A percentile compares a stretch with the other conserved stretches of the same genome.
Evolutionary conservation across 2,113 vertebrate species (phyloP).

Genomic region (Acrocephalus kingi): DNA sequence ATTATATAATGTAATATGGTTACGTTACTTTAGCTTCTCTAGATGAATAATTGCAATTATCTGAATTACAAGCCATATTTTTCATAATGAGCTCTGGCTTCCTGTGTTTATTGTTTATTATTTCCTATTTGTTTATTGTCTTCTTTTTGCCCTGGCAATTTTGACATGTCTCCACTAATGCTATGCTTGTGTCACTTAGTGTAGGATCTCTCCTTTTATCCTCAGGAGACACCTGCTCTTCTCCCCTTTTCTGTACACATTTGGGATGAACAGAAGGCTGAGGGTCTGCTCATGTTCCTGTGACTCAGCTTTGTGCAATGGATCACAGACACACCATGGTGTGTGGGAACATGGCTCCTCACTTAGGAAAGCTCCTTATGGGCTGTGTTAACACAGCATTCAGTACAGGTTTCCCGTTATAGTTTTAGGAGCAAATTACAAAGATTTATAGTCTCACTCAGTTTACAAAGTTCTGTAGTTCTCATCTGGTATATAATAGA

Average conservation of each 20-base stretch:
- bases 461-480: conserved; percentile 31
- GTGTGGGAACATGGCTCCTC: conserved; percentile 53
- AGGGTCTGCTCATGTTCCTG: conserved; percentile 62
- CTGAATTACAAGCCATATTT: conserved; percentile 39
- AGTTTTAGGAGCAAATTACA: conserved; percentile 49
- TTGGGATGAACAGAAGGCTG: conserved; percentile 68
- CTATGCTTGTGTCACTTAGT: conserved; percentile 30
- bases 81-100: conserved; percentile 54
- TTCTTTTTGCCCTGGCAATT: conserved; percentile 39
- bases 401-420: conserved; percentile 37
- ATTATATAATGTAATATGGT: neutral
- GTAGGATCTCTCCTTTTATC: conserved; percentile 23
- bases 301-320: conserved; percentile 38
- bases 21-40: conserved; percentile 16
- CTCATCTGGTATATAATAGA: neutral
- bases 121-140: neutral
- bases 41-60: conserved; percentile 37
- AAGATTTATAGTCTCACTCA: conserved; percentile 10
- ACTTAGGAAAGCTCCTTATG: conserved; percentile 46
- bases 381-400: conserved; percentile 47
- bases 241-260: conserved; percentile 31
- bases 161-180: conserved; percentile 43
- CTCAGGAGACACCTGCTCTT: conserved; percentile 58
- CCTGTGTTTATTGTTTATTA: conserved; percentile 2
- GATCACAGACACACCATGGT: conserved; percentile 55